Base-by-base conservation (phyloP, 2,888 invertebrate species). In the Mimas tiliae region DNA sequence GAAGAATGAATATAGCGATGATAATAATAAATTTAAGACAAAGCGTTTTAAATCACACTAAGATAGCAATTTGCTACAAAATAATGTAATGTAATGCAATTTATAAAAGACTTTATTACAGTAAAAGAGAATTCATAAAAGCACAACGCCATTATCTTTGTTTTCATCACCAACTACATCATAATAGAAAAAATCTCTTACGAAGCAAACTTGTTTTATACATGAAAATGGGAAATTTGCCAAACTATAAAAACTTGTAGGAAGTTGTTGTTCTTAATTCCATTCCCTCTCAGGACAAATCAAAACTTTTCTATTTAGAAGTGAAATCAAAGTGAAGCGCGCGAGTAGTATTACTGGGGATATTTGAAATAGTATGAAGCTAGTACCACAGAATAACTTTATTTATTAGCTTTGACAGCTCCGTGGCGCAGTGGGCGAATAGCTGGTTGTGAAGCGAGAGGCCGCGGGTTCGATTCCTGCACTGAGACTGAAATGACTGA, bases 221-320 rank as follows among this genome's bases (percentile, higher is more conserved):
- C 58, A 58, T 58, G 42, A 58, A 58, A 58, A 42, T 58, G 38
- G 75, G 75, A 76, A 71, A 70, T 72, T 75, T 77, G 75, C 74
- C 74, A 78, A 78, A 76, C 72, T 72, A 72, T 69, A 68, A 69
- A 67, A 75, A 75, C 69, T 76, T 76, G 65, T 70, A 65, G 65
- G 73, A 74, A 68, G 58, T 58, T 58, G 58, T 58, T 58, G 58
- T 58, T 58, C 58, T 42, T 58, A 58, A 58, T 75, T 80, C 77
- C 76, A 77, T 74, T 69, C 58, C 52, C 11, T 58, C 58, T 58
- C 19, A 38, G 19, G 75, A 82, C 79, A 81, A 84, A 82, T 81
- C 80, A 80, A 79, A 85, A 84, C 82, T 83, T 85, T 82, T 78
- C 74, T 83, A 76, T 76, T 74, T 70, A 67, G 67, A 68, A 72